Conservation (phyloP, 2,797 vertebrate genomes). For the Alosa sapidissima region DNA sequence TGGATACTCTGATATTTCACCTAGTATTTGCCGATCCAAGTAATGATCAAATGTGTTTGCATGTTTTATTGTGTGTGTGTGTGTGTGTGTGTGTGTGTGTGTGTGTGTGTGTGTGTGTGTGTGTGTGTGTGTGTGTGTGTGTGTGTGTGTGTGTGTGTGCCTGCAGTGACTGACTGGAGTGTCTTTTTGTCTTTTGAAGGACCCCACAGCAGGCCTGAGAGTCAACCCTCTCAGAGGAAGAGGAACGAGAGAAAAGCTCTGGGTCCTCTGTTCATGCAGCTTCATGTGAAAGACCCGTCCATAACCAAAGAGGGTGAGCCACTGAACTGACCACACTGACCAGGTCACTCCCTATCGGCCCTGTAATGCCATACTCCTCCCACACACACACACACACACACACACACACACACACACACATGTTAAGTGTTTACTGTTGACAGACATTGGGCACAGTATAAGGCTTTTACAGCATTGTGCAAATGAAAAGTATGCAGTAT, state of each 20-base stretch:
- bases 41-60: not conserved
- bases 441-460: too few species aligned
- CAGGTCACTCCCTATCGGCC: not conserved
- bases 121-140: not conserved
- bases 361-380: not conserved
- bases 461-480: too few species aligned
- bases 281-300: conserved; percentile 37
- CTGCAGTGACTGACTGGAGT: not conserved
- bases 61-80: not conserved
- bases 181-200: not conserved
- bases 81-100: conserved; percentile 1
- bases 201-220: not conserved
- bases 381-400: too few species aligned
- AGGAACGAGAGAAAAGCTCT: not conserved
- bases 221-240: conserved; percentile 14
- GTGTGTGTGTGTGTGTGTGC: not conserved
- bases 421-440: too few species aligned
- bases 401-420: too few species aligned
- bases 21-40: not conserved
- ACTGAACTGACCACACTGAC: not conserved
- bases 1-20: not conserved
- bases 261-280: conserved; percentile 29
- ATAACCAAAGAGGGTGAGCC: conserved; percentile 46
- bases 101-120: not conserved
- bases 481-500: too few species aligned